These are phyloP conservation scores for Ancistrus triradiatus DNA, from an alignment of 2,113 vertebrate species.

Conservation along the genomic window DNA sequence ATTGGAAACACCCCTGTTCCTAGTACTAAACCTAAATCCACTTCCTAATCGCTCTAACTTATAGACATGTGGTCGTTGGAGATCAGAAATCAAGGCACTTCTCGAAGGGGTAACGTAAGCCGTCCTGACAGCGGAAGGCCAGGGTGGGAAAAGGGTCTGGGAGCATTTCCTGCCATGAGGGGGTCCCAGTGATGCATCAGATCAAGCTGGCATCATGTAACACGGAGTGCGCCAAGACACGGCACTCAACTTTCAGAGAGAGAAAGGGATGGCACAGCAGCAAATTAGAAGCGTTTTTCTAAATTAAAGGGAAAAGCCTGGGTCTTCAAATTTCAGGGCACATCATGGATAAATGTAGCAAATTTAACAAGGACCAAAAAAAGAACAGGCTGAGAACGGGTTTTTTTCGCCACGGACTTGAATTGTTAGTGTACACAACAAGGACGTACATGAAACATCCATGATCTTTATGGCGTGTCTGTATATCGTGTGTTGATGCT, in stretches of 20 bases:
- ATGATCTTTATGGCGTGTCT: no score
- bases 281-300: conserved; percentile 22
- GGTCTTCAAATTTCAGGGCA: conserved; percentile 12
- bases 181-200: conserved; percentile 73
- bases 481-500: no score
- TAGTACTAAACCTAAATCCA: no score
- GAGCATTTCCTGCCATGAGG: conserved; percentile 70
- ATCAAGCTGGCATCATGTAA: conserved; percentile 64
- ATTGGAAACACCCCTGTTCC: no score
- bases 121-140: conserved; percentile 59
- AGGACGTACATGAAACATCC: no score
- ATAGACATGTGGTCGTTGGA: conserved; percentile 57
- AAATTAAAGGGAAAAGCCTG: conserved; percentile 18
- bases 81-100: conserved; percentile 63
- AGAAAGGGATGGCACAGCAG: conserved; percentile 8
- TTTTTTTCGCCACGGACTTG: no score
- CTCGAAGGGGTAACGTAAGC: conserved; percentile 64
- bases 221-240: conserved; percentile 55
- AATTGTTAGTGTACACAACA: no score
- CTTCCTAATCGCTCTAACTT: no score
- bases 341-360: conserved; percentile 10
- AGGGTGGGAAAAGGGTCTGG: conserved; percentile 70
- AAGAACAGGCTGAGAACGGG: no score
- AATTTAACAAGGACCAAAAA: conserved; percentile 13
- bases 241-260: conserved; percentile 53